Evolutionary conservation across 1,140 invertebrate species (phyloP).

Genomic region (Diprion similis): DNA sequence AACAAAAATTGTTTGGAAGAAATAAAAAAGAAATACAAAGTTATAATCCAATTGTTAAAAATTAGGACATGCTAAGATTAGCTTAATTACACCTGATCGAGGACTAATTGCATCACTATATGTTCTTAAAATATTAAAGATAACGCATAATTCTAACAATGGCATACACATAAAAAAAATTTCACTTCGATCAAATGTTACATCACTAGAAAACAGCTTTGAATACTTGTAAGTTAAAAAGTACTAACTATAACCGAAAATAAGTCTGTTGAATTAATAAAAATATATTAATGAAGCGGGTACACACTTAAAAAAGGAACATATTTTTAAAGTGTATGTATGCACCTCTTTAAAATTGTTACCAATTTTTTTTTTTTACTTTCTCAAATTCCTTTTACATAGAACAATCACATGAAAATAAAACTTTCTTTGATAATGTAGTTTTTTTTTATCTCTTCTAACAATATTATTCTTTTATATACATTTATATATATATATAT

Average conservation of each 20-base stretch:
- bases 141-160: conserved; percentile 2
- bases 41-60: background rate
- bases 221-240: background rate
- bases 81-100: background rate
- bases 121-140: background rate
- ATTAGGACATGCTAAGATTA: background rate
- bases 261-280: too few relatives aligned
- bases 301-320: too few relatives aligned
- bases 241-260: background rate
- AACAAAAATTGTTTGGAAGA: background rate
- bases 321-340: too few relatives aligned
- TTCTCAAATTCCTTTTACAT: too few relatives aligned
- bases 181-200: background rate
- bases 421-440: too few relatives aligned
- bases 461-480: too few relatives aligned
- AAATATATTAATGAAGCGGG: too few relatives aligned
- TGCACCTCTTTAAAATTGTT: too few relatives aligned
- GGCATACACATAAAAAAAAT: background rate
- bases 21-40: background rate
- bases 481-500: too few relatives aligned
- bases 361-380: too few relatives aligned
- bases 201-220: background rate
- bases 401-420: too few relatives aligned
- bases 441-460: too few relatives aligned
- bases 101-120: background rate